phyloP scores from a whole-genome alignment of 2,113 vertebrate species.

The Prochilodus magdalenae region DNA sequence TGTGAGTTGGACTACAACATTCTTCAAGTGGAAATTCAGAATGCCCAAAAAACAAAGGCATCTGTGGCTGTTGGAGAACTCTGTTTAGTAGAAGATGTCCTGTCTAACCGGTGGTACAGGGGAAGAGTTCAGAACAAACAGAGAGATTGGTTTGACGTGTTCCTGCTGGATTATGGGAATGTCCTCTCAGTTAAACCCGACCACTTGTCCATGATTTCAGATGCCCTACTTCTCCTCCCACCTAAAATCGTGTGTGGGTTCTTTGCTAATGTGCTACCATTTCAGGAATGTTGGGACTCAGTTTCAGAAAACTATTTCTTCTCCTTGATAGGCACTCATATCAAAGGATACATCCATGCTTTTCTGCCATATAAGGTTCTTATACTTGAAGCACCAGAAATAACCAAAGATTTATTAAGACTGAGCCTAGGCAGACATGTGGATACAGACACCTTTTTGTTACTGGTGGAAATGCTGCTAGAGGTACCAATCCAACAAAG shows the following conservation, averaged over 20 bases:
- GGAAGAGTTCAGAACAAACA: conserved; percentile 83
- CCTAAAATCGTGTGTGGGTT: conserved; percentile 85
- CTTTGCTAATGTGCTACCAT: conserved; percentile 87
- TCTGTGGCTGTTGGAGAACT: conserved; percentile 75
- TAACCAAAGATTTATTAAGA: conserved; percentile 79
- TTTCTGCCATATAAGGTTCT: conserved; percentile 80
- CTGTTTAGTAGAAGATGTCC: conserved; percentile 87
- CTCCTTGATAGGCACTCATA: conserved; percentile 77
- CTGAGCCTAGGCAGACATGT: conserved; percentile 81
- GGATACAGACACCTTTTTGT: conserved; percentile 85
- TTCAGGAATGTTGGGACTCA: conserved; percentile 74
- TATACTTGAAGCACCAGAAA: conserved; percentile 84
- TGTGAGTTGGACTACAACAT: conserved; percentile 89
- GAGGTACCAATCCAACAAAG: conserved; percentile 71
- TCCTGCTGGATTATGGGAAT: conserved; percentile 86
- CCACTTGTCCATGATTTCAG: conserved; percentile 77
- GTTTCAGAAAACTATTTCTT: conserved; percentile 83
- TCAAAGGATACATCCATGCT: conserved; percentile 82
- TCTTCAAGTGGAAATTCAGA: conserved; percentile 86
- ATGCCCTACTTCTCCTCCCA: conserved; percentile 83
- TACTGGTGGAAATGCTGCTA: conserved; percentile 83
- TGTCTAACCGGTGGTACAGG: conserved; percentile 84
- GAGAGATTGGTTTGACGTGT: conserved; percentile 72
- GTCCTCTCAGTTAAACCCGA: conserved; percentile 72
- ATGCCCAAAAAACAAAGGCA: conserved; percentile 74